phyloP scores from a whole-genome alignment of 2,113 vertebrate species.

The Colossoma macropomum region DNA sequence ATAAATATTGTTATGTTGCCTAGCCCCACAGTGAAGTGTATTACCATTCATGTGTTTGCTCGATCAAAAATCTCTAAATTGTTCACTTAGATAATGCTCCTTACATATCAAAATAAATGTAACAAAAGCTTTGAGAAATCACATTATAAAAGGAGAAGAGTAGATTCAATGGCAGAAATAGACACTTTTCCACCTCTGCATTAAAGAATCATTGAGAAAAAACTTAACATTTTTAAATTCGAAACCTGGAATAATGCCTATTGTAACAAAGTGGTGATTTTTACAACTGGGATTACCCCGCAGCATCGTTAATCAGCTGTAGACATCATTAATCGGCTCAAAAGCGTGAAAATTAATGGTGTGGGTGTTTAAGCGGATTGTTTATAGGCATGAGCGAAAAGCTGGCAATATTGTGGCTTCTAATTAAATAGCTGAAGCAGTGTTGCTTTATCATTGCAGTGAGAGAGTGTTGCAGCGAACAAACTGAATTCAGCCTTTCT shows the following conservation, averaged over 20 bases:
- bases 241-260: too few relatives aligned
- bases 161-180: too few relatives aligned
- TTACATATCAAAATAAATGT: too few relatives aligned
- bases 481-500: background rate
- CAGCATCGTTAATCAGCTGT: background rate
- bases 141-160: too few relatives aligned
- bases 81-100: background rate
- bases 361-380: constrained; percentile 1
- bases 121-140: too few relatives aligned
- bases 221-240: too few relatives aligned
- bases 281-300: background rate
- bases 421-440: background rate
- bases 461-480: background rate
- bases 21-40: too few relatives aligned
- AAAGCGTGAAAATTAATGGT: background rate
- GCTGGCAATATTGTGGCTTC: background rate
- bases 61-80: background rate
- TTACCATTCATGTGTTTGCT: background rate
- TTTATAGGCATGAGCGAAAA: background rate
- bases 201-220: too few relatives aligned
- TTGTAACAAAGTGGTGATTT: background rate
- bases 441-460: background rate
- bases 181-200: background rate
- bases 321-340: background rate
- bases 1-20: too few relatives aligned